Evolutionary conservation across 2,113 vertebrate genomes (phyloP).

Genomic region (Nanorana parkeri): DNA sequence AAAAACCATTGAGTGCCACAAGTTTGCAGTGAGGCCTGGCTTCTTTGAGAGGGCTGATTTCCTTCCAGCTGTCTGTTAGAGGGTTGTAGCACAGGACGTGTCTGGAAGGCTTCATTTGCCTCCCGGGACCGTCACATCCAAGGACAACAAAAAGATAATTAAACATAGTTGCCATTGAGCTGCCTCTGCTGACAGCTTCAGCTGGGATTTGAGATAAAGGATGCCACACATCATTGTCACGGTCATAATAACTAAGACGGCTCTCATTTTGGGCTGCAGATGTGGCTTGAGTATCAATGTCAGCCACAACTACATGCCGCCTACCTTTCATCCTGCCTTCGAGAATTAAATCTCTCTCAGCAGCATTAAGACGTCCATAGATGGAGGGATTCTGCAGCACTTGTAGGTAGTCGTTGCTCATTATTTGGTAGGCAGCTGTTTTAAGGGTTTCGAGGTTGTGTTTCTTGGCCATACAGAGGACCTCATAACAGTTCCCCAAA

Average conservation of each 20-base stretch:
- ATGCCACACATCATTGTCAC: constrained; percentile 78
- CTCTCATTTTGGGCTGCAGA: constrained; percentile 58
- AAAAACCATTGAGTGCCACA: constrained; percentile 81
- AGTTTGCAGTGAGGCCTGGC: constrained; percentile 88
- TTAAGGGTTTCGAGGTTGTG: constrained; percentile 68
- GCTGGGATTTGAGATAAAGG: constrained; percentile 76
- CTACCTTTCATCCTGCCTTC: constrained; percentile 74
- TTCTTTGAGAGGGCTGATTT: constrained; percentile 87
- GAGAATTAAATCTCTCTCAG: constrained; percentile 83
- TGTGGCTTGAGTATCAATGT: constrained; percentile 75
- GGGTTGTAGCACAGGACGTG: constrained; percentile 94
- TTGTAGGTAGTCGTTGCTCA: constrained; percentile 92
- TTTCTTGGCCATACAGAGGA: constrained; percentile 79
- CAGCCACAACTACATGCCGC: constrained; percentile 76
- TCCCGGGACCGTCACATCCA: constrained; percentile 75
- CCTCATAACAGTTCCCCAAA: constrained; percentile 87
- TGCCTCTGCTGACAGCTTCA: constrained; percentile 82
- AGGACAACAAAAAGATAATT: constrained; percentile 93
- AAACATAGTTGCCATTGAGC: constrained; percentile 87
- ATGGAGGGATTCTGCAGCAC: constrained; percentile 81
- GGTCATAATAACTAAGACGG: constrained; percentile 84
- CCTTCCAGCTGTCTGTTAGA: constrained; percentile 84
- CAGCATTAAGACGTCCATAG: constrained; percentile 78
- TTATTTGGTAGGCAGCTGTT: constrained; percentile 80
- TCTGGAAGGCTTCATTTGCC: constrained; percentile 74